Evolutionary conservation across 2,113 vertebrate genomes (phyloP).

Genomic region (Speoplatyrhinus poulsoni): DNA sequence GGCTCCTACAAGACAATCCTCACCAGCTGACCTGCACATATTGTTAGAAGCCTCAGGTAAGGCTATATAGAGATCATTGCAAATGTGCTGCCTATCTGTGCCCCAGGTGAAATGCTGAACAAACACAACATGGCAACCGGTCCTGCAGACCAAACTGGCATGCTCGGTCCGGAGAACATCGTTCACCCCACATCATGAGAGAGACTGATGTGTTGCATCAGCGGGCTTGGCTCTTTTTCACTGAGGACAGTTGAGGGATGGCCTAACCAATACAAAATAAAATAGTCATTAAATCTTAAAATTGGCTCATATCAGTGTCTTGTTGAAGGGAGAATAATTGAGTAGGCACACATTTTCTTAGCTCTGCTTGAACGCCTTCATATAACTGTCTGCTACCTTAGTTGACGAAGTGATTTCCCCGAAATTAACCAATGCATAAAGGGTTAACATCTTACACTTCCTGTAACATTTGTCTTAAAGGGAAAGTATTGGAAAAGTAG

Average conservation of each 20-base stretch:
- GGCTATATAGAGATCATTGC: constrained; percentile 65
- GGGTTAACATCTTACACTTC: constrained; percentile 58
- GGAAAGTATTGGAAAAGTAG: constrained; percentile 27
- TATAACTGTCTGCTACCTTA: constrained; percentile 48
- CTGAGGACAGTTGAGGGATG: constrained; percentile 3
- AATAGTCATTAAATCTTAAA: constrained; percentile 39
- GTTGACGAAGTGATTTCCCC: constrained; percentile 59
- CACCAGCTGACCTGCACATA: constrained; percentile 63
- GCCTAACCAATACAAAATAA: constrained; percentile 29
- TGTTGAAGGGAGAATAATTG: no score
- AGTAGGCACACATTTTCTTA: constrained; percentile 22
- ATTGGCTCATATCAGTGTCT: constrained; percentile 43
- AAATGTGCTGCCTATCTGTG: constrained; percentile 62
- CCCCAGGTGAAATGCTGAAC: constrained; percentile 11
- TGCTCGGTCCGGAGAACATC: background rate
- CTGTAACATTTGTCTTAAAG: constrained; percentile 57
- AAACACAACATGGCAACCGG: background rate
- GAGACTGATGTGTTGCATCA: background rate
- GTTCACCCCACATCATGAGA: background rate
- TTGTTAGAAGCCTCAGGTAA: constrained; percentile 61
- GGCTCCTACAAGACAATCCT: constrained; percentile 51
- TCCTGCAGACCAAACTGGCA: background rate
- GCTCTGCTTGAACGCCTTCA: constrained; percentile 58
- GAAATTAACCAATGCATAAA: constrained; percentile 65
- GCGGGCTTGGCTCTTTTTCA: background rate